Evolutionary conservation across 2,113 vertebrate genomes (phyloP), one percentile per base, ranked within the genome.

Genomic region (Fulica atra): DNA sequence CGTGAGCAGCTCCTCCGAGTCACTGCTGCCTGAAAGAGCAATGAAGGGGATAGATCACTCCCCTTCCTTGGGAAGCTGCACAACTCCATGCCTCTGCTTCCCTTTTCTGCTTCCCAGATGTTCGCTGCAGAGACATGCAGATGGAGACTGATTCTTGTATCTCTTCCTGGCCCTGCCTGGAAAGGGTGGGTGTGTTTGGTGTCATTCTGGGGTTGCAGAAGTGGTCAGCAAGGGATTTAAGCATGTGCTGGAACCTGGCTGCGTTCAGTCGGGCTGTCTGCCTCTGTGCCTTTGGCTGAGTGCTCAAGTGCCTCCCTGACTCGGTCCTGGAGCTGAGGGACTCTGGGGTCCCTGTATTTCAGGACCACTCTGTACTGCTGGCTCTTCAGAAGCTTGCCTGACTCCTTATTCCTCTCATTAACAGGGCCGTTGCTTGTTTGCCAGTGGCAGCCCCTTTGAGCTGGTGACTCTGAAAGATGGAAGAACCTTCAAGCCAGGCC

Each of bases 361-460:
- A 2, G 14, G 11, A 1, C 46, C 48, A n/a, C 40, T 77, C 59
- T 50, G 4, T 10, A 3, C 63, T 2, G 10, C 10, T 15, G 69
- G 38, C 11, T 57, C 48, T 24, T 29, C 0, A 17, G 50, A 51
- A 65, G 50, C 33, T 4, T 4, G 24, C 29, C n/a, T n/a, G 29
- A n/a, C 9, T 1, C 16, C 4, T 17, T 9, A 0, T n/a, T 65
- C 29, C 59, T n/a, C 44, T 38, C 6, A 46, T 35, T 10, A 2
- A 73, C 92, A 99, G 99, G 99, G 99, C 18, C 97, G 98, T 11
- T 99, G 99, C 97, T 96, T 99, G 71, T 99, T 99, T 97, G 99
- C 99, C 83, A 99, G 99, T 10, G 99, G 99, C 44, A 99, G 99
- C 85, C 99, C 99, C 1, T 99, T 99, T 10, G 98, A 93, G 54